Conservation (phyloP, 23 tunicate genomes). For the Ciona savignyi region DNA sequence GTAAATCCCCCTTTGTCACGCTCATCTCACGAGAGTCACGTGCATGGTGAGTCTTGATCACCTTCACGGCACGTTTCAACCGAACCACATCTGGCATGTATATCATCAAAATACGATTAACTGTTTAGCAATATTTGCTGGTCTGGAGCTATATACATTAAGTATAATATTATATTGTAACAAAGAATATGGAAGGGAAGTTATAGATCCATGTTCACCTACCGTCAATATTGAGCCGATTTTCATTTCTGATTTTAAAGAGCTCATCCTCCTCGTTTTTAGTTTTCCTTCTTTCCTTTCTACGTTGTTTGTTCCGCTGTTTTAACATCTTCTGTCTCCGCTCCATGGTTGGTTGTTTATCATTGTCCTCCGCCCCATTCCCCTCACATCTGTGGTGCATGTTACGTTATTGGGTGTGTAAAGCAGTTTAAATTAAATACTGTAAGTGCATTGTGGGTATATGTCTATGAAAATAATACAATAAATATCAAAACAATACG, state of each 20-base stretch:
- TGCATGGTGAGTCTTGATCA: constrained; percentile 50
- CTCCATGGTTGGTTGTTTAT: constrained; percentile 6
- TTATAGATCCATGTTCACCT: constrained; percentile 19
- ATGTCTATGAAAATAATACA: too few species aligned
- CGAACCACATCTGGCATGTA: constrained; percentile 37
- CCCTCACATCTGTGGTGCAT: too few species aligned
- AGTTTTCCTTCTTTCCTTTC: constrained; percentile 40
- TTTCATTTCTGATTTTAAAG: neutral
- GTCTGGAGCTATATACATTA: neutral
- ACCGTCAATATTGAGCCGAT: constrained; percentile 47
- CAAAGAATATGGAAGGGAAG: too few species aligned
- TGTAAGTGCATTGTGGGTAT: too few species aligned
- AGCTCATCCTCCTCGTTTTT: constrained; percentile 38
- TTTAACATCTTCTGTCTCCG: constrained; percentile 48
- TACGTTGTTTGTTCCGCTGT: constrained; percentile 34
- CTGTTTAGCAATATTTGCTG: neutral
- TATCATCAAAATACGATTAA: neutral
- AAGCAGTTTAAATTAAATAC: too few species aligned
- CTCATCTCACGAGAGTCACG: constrained; percentile 41
- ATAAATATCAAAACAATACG: too few species aligned
- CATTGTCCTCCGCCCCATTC: neutral
- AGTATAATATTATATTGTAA: too few species aligned
- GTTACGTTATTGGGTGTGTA: too few species aligned
- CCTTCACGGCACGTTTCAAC: constrained; percentile 43
- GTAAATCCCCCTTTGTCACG: constrained; percentile 49